Evolutionary conservation across 1,140 invertebrate genomes (phyloP), one percentile per base, ranked within the genome.

Genomic region (Catajapyx aquilonaris): DNA sequence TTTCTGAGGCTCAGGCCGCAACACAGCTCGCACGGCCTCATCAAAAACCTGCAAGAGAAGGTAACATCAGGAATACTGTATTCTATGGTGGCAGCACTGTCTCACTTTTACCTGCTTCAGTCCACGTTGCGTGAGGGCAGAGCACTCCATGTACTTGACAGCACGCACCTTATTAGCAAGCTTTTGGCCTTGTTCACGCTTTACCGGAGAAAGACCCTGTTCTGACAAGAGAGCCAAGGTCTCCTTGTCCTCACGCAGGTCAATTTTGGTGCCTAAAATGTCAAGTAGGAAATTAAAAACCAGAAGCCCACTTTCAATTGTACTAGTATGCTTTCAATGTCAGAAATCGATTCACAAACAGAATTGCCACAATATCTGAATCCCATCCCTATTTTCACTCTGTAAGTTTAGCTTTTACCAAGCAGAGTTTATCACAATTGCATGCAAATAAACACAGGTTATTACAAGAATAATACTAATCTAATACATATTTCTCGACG

Each of bases 141-240:
- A 97, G 62, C 94, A 99, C 65, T 99, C 94, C 72, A 97, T 83
- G 58, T 98, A 98, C 62, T 87, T 87, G 7, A 94, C 81, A 46
- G 93, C 93, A 53, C 91, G 73, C 50, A 94, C 85, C 73, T 91
- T 93, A 56, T 90, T 87, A 16, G 90, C 86, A 60, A 96, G 64
- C 58, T 91, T 88, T 59, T 88, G 81, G 39, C 87, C 91, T 58
- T 96, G 87, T 58, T 87, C 85, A 48, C 90, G 69, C 59, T 93
- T 88, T 34, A 97, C 76, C 16, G 90, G 86, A 45, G 81, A 79
- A 49, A 95, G 72, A 32, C 87, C 85, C 65, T 95, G 88, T 54
- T 91, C 85, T 33, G 80, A 75, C 39, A 97, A 66, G 39, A 74
- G 67, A 48, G 84, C 83, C 40, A 96, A 61, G 13, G 90, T 87